Conservation (phyloP, 2,113 vertebrate genomes). For the Elgaria multicarinata region DNA sequence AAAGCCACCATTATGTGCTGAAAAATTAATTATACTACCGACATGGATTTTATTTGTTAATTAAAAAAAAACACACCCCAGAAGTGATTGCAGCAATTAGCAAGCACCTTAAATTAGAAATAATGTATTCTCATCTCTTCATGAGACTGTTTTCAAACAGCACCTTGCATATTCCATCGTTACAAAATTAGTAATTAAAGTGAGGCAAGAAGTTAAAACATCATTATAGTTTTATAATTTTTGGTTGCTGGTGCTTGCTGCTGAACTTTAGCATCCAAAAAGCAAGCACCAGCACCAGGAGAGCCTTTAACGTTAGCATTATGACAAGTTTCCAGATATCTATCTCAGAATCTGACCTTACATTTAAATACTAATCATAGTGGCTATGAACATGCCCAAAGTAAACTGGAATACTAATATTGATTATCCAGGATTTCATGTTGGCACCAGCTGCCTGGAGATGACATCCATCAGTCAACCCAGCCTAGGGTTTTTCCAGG, state of each 20-base stretch:
- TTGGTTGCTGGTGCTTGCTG: neutral
- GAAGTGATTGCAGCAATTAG: neutral
- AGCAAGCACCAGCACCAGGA: neutral
- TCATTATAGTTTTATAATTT: neutral
- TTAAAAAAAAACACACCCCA: constrained; percentile 29
- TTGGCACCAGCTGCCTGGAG: constrained; percentile 22
- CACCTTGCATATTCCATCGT: neutral
- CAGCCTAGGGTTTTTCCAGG: neutral
- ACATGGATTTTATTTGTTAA: constrained; percentile 29
- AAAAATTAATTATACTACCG: constrained; percentile 16
- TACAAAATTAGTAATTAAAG: neutral
- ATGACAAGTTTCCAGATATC: neutral
- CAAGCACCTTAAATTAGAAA: constrained; percentile 16
- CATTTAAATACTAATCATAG: neutral
- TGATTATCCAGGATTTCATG: constrained; percentile 15
- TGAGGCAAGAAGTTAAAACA: neutral
- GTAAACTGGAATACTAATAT: constrained; percentile 26
- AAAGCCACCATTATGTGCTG: neutral
- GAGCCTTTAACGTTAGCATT: neutral
- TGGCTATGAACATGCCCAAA: neutral
- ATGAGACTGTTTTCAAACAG: neutral
- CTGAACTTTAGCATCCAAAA: neutral
- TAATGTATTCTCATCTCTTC: neutral
- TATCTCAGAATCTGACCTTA: neutral
- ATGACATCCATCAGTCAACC: neutral